A percentile compares a stretch with the other conserved stretches of the same genome.
Evolutionary conservation across 1,140 invertebrate species (phyloP).

Genomic region (Drosophila saltans): DNA sequence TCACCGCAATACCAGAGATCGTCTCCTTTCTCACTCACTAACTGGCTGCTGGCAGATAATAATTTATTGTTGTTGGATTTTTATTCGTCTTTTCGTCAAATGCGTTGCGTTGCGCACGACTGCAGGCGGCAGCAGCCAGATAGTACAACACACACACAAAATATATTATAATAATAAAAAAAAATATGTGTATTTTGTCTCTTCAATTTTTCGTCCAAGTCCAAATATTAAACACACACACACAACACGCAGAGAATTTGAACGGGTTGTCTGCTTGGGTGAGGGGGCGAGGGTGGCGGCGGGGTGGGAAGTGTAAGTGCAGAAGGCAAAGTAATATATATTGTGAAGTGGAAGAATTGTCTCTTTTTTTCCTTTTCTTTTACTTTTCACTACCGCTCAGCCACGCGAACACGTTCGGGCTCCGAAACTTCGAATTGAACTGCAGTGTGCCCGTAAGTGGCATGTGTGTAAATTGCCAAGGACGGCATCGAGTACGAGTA

Average conservation of each 20-base stretch:
- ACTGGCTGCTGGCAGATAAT: slow-evolving; percentile 21
- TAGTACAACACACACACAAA: slow-evolving; percentile 24
- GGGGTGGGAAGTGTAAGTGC: slow-evolving; percentile 10
- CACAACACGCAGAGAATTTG: slow-evolving; percentile 7
- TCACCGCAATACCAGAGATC: slow-evolving; percentile 1
- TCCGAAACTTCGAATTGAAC: slow-evolving; percentile 51
- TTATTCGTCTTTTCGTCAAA: slow-evolving; percentile 17
- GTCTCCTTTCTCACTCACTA: slow-evolving; percentile 17
- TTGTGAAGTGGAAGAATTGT: slow-evolving; percentile 12
- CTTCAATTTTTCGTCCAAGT: slow-evolving; percentile 3
- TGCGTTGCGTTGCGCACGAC: slow-evolving; percentile 28
- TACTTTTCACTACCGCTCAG: slow-evolving; percentile 41
- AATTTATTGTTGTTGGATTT: slow-evolving; percentile 11
- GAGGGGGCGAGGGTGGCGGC: slow-evolving; percentile 1
- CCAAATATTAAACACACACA: slow-evolving; percentile 19
- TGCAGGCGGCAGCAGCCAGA: slow-evolving; percentile 40
- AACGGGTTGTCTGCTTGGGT: slow-evolving; percentile 1
- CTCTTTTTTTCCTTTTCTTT: slow-evolving; percentile 22
- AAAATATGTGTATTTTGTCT: slow-evolving; percentile 8
- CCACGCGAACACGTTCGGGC: slow-evolving; percentile 61
- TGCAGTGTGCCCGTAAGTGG: slow-evolving; percentile 6
- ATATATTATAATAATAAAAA: slow-evolving; percentile 16
- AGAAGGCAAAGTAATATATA: slow-evolving; percentile 16
- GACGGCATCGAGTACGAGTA: not conserved
- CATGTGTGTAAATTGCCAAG: not conserved